Evolutionary conservation across 2,113 vertebrate genomes (phyloP), one percentile per base, ranked within the genome.

Genomic region (Hyperoodon ampullatus): DNA sequence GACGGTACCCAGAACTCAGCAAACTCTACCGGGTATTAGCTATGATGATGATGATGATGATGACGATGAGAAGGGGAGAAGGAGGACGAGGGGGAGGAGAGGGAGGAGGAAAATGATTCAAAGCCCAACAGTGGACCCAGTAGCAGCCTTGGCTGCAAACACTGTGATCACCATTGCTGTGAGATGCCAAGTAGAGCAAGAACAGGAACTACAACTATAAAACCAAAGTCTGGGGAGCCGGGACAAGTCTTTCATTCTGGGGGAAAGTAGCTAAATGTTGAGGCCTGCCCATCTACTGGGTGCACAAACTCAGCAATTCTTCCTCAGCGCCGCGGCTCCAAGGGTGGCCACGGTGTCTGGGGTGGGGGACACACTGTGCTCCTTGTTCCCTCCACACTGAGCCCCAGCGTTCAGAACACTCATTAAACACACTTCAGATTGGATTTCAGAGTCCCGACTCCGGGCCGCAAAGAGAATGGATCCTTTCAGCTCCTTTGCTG

Each of bases 401-500:
- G 97, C 94, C 97, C 53, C 85, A 86, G 83, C 88, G 28, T 95
- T 97, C 97, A 93, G 97, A 98, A 97, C 89, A 58, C 97, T 98
- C 97, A 97, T 98, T 98, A 98, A 98, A 98, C 98, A 97, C 97
- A 95, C 96, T 98, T 97, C 97, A 93, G 98, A 98, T 97, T 98
- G 98, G 97, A 98, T 99, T 99, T 99, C 98, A 98, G 97, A 97
- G 97, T 80, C 93, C 93, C 88, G 75, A 90, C 96, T 98, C 98
- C 83, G 42, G 95, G 96, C 96, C 65, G 82, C 33, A 74, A 94
- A 66, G 95, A 99, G 98, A 99, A 99, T 98, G 94, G 97, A 78
- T 81, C 97, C 97, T 98, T 99, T 99, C 98, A 99, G 97, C 80
- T 70, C 65, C 71, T 63, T 26, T 26, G 6, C 96, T 44, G 89